Conservation (phyloP, 1,140 invertebrate genomes). For the Agraylea sexmaculata region DNA sequence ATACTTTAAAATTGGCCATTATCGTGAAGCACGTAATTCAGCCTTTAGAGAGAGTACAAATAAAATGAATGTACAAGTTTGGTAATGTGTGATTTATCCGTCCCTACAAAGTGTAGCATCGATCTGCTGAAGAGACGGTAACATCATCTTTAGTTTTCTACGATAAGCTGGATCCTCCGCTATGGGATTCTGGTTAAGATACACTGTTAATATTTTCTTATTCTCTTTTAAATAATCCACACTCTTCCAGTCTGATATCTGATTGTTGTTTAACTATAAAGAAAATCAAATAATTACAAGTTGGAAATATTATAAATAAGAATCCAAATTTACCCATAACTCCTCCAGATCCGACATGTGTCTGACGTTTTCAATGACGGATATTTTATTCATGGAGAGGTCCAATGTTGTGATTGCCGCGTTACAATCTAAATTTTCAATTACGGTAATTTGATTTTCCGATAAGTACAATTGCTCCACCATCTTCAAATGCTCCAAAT, state of each 20-base stretch:
- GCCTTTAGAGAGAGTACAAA: too few relatives aligned
- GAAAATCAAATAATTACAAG: slow-evolving; percentile 12
- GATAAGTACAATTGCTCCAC: slow-evolving; percentile 88
- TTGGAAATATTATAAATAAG: neutral
- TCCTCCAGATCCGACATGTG: slow-evolving; percentile 73
- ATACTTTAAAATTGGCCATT: too few relatives aligned
- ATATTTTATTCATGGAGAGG: slow-evolving; percentile 80
- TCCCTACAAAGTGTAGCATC: slow-evolving; percentile 88
- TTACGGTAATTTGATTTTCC: slow-evolving; percentile 78
- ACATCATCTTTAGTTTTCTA: slow-evolving; percentile 77
- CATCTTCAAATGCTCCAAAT: slow-evolving; percentile 58
- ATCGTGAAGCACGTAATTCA: too few relatives aligned
- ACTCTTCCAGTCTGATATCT: slow-evolving; percentile 74
- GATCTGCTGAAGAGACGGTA: slow-evolving; percentile 82
- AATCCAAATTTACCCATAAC: slow-evolving; percentile 74
- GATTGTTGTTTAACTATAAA: slow-evolving; percentile 82
- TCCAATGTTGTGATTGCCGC: slow-evolving; percentile 74
- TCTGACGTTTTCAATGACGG: slow-evolving; percentile 64
- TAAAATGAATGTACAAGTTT: too few relatives aligned
- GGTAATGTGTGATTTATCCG: too few relatives aligned
- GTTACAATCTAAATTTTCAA: slow-evolving; percentile 63
- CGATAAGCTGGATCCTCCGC: slow-evolving; percentile 76
- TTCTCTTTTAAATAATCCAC: slow-evolving; percentile 64
- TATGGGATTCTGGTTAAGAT: slow-evolving; percentile 88
- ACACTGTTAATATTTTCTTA: slow-evolving; percentile 76